Conservation (phyloP, 2,888 invertebrate species). For the Anagyrus pseudococci region DNA sequence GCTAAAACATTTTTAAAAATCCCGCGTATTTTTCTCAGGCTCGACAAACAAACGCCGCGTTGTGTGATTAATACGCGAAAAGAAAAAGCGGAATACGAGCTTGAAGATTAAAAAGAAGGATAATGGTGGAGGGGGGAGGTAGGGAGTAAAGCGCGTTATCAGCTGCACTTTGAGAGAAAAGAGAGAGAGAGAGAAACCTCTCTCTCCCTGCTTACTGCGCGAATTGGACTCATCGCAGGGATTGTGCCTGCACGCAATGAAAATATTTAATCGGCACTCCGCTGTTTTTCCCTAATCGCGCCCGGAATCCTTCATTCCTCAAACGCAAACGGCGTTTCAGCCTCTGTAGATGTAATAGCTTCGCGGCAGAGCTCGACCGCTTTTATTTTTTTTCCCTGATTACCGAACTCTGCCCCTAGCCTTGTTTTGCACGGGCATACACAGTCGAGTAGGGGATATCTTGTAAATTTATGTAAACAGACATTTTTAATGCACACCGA, state of each 20-base stretch:
- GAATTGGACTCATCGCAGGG: not conserved
- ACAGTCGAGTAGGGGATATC: no score
- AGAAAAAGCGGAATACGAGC: no score
- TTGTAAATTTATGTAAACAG: slow-evolving; percentile 19
- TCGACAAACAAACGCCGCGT: no score
- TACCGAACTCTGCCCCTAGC: no score
- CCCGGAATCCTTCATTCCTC: not conserved
- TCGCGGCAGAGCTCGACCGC: slow-evolving; percentile 1
- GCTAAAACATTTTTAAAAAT: no score
- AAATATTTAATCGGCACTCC: slow-evolving; percentile 39
- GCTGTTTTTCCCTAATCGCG: slow-evolving; percentile 28
- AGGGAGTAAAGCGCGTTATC: no score
- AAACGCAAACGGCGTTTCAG: not conserved
- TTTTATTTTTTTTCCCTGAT: slow-evolving; percentile 13
- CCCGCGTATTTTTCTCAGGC: no score
- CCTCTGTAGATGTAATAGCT: slow-evolving; percentile 15
- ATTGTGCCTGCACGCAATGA: slow-evolving; percentile 40
- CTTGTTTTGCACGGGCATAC: not conserved
- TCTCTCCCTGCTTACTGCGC: not conserved
- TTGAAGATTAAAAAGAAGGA: no score
- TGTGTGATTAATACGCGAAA: no score
- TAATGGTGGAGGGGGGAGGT: no score
- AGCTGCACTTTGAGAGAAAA: no score
- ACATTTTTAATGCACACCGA: slow-evolving; percentile 12
- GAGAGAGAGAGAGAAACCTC: no score